Percentiles rank a stretch among this genome's conserved stretches.
phyloP scores from a whole-genome alignment of 2,888 invertebrate species.

The Nemurella pictetii region DNA sequence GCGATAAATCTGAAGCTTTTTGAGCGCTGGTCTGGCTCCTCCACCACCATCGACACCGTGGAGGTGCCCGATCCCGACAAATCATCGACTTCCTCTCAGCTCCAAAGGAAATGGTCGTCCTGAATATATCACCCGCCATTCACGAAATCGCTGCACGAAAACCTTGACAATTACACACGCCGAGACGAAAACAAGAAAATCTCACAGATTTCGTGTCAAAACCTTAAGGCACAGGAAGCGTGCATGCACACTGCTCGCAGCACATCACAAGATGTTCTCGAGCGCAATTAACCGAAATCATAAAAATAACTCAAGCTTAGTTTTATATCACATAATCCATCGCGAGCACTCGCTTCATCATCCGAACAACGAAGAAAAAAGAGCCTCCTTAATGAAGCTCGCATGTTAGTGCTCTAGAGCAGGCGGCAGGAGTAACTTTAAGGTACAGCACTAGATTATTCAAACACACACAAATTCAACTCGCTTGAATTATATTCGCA shows the following conservation, averaged over 20 bases:
- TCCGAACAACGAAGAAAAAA: background rate
- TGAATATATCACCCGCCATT: background rate
- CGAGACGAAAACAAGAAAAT: background rate
- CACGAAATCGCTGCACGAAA: too few relatives aligned
- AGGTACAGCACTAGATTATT: background rate
- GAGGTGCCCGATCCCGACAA: background rate
- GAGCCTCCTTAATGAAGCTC: background rate
- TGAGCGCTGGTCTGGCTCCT: too few relatives aligned
- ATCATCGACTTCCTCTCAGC: background rate
- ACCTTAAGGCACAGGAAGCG: background rate
- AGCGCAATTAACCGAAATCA: background rate
- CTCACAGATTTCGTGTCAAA: background rate
- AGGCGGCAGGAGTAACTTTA: background rate
- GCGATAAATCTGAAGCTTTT: too few relatives aligned
- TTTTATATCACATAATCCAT: background rate
- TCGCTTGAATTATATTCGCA: slow-evolving; percentile 1
- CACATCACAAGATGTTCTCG: background rate
- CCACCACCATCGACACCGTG: too few relatives aligned
- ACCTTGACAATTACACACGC: background rate
- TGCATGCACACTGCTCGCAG: background rate
- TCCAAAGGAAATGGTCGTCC: background rate
- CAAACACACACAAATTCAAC: background rate
- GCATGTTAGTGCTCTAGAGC: too few relatives aligned
- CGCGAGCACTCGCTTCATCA: background rate
- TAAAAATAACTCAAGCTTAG: background rate